Conservation (phyloP, 2,113 vertebrate species). For the Rynchops niger region DNA sequence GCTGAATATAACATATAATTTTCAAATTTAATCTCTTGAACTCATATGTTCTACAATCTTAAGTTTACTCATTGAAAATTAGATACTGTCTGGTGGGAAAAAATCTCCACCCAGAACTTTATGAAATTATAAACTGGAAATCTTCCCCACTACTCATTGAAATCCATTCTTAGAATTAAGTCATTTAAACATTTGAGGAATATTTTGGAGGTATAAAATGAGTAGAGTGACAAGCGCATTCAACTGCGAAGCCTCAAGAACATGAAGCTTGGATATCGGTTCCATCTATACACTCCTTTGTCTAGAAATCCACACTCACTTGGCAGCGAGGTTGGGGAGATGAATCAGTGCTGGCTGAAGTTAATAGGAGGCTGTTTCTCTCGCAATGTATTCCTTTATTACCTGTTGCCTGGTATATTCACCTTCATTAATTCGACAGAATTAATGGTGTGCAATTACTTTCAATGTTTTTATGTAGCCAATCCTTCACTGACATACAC, state of each 20-base stretch:
- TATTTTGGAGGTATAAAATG: not conserved
- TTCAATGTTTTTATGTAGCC: not conserved
- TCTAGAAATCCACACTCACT: not conserved
- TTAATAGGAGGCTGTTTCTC: not conserved
- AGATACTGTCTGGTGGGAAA: slow-evolving; percentile 12
- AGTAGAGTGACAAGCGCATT: not conserved
- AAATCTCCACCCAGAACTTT: not conserved
- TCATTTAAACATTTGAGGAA: not conserved
- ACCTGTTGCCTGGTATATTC: not conserved
- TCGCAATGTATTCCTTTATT: not conserved
- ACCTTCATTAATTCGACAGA: not conserved
- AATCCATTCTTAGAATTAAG: not conserved
- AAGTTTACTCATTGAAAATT: slow-evolving; percentile 51
- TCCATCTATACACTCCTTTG: not conserved
- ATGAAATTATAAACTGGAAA: not conserved
- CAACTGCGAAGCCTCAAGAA: not conserved
- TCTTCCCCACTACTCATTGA: not conserved
- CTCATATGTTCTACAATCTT: not conserved
- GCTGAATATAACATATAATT: slow-evolving; percentile 18
- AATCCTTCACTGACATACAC: not conserved
- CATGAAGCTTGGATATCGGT: not conserved
- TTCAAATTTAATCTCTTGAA: slow-evolving; percentile 49
- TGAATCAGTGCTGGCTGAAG: not conserved
- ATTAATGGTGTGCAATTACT: not conserved
- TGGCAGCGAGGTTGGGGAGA: not conserved